Evolutionary conservation across 2,888 invertebrate species (phyloP).

Genomic region (Buathra laborator): DNA sequence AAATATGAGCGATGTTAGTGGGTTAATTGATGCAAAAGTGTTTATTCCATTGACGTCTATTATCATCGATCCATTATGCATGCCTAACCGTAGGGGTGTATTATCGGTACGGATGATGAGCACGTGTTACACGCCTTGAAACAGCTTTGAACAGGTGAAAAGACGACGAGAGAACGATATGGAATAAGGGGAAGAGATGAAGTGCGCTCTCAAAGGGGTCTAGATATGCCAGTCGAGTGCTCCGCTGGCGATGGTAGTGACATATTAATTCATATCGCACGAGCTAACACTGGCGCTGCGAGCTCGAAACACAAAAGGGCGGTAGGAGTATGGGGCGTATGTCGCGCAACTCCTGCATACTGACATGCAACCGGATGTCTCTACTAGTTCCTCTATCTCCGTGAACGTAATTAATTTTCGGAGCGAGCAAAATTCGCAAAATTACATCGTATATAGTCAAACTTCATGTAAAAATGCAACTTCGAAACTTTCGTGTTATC

Average conservation of each 20-base stretch:
- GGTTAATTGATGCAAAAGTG: no score
- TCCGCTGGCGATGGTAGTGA: conserved; percentile 56
- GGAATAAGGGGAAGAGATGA: conserved; percentile 33
- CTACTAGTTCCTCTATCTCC: conserved; percentile 33
- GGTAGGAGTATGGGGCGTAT: conserved; percentile 32
- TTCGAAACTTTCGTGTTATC: neutral
- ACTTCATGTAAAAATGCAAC: neutral
- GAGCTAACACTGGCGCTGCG: conserved; percentile 56
- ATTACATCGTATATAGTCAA: neutral
- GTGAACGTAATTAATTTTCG: conserved; percentile 70
- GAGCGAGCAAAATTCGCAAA: conserved; percentile 52
- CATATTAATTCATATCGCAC: conserved; percentile 69
- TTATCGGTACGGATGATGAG: conserved; percentile 33
- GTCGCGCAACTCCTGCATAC: conserved; percentile 49
- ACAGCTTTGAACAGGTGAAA: conserved; percentile 61
- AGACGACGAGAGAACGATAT: conserved; percentile 37
- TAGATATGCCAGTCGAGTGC: conserved; percentile 26
- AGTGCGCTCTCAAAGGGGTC: conserved; percentile 55
- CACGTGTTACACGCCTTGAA: conserved; percentile 1
- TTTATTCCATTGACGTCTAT: neutral
- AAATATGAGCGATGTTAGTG: no score
- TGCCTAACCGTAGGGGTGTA: neutral
- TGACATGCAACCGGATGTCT: conserved; percentile 39
- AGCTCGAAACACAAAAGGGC: conserved; percentile 55
- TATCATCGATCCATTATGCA: neutral